Conservation (phyloP, 1,140 invertebrate species). For the Euwallacea fornicatus region DNA sequence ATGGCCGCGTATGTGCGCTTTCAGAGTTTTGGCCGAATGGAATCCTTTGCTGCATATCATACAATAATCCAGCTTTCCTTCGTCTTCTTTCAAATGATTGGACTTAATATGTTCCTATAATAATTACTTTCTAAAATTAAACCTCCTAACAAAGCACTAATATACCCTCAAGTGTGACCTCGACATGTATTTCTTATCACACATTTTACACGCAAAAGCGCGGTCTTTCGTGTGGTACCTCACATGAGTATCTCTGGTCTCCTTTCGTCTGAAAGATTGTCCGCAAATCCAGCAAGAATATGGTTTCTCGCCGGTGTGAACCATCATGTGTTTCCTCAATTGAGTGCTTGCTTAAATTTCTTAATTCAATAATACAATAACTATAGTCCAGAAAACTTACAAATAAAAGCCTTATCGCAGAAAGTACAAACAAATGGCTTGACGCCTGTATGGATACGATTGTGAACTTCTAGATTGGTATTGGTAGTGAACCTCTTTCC, state of each 20-base stretch:
- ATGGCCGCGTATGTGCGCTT: conserved; percentile 60
- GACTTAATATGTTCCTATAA: conserved; percentile 63
- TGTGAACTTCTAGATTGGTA: conserved; percentile 60
- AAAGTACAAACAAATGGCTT: conserved; percentile 50
- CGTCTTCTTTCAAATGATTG: conserved; percentile 53
- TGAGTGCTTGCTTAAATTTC: conserved; percentile 46
- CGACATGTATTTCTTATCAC: conserved; percentile 57
- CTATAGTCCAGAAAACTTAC: conserved; percentile 36
- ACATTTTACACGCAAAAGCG: conserved; percentile 62
- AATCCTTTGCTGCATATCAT: conserved; percentile 58
- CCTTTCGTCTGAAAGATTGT: conserved; percentile 49
- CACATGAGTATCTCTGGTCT: conserved; percentile 60
- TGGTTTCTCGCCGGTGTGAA: conserved; percentile 50
- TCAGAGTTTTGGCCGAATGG: conserved; percentile 57
- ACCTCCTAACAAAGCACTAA: conserved; percentile 1
- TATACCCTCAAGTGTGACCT: conserved; percentile 48
- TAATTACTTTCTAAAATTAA: conserved; percentile 5
- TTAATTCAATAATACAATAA: background rate
- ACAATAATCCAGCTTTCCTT: conserved; percentile 56
- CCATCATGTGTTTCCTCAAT: conserved; percentile 48
- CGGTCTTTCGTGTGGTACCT: conserved; percentile 71
- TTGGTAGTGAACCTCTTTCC: conserved; percentile 45
- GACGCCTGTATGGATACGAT: conserved; percentile 65
- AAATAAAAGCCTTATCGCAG: conserved; percentile 47
- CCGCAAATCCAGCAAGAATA: conserved; percentile 53